Evolutionary conservation across 2,888 invertebrate genomes (phyloP), one percentile per base, ranked within the genome.

Genomic region (Teleiodes luculella): DNA sequence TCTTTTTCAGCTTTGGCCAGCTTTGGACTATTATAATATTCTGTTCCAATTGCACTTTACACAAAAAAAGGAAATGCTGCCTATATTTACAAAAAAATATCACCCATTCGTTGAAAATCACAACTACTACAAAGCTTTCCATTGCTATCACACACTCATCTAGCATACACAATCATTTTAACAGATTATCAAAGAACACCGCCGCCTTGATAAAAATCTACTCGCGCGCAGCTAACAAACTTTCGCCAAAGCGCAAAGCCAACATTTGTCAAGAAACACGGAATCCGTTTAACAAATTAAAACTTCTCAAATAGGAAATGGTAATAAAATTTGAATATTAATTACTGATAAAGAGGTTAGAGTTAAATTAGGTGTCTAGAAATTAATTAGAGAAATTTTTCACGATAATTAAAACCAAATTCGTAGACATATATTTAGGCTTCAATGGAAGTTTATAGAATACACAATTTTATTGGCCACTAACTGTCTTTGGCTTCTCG

Each of bases 121-220:
- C 43, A 43, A 43, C 33, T 6, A n/a, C 33, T 3, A 33, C 43
- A 28, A 41, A 52, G 54, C 60, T 63, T 58, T 57, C 59, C 60
- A 60, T 50, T 39, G 52, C 55, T 56, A 58, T 62, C 57, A 56
- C 55, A 57, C 57, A 46, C 45, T 20, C 56, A 63, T 66, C 61
- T 61, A 59, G 60, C 53, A 62, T 59, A 58, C 59, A 56, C 60
- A 65, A 54, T 54, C 53, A 43, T 24, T 24, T 43, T 18, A 13
- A 18, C 20, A 43, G 43, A 43, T 54, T 57, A 57, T 57, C 62
- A 63, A 67, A 63, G 63, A 62, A 58, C 16, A 37, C 18, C 30
- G 57, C 68, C 65, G 63, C 46, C 8, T 16, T 43, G 43, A 43
- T 43, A 28, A 43, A 28, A 43, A 43, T 43, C 43, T 13, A 13